Evolutionary conservation across 2,888 invertebrate genomes (phyloP).

Genomic region (Plagiodera versicolora): DNA sequence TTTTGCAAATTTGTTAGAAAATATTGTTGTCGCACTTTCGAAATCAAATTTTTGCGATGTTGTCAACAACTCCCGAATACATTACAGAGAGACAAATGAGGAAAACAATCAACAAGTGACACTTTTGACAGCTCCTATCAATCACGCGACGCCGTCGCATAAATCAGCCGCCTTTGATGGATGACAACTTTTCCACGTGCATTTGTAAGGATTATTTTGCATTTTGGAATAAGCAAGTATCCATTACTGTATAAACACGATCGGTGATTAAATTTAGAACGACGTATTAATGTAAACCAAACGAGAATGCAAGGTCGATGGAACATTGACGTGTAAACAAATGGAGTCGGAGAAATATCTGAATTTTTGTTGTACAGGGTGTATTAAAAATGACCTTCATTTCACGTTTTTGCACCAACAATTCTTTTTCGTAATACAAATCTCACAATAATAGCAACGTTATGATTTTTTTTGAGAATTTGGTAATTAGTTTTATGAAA

Average conservation of each 20-base stretch:
- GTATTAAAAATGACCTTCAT: too few species aligned
- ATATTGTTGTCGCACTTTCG: too few species aligned
- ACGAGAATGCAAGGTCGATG: conserved; percentile 28
- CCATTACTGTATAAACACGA: neutral
- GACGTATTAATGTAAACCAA: conserved; percentile 26
- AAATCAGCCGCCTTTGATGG: neutral
- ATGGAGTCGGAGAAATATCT: neutral
- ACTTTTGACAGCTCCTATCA: neutral
- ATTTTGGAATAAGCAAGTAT: neutral
- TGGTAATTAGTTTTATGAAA: too few species aligned
- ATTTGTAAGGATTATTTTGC: neutral
- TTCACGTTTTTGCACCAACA: too few species aligned
- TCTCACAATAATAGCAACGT: too few species aligned
- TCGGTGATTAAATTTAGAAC: conserved; percentile 22
- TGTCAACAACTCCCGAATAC: neutral
- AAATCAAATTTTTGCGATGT: neutral
- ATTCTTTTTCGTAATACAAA: too few species aligned
- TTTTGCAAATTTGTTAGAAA: too few species aligned
- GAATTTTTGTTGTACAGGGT: too few species aligned
- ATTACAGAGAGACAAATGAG: neutral
- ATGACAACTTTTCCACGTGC: neutral
- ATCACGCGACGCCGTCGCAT: neutral
- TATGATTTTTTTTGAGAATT: too few species aligned
- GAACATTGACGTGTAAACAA: conserved; percentile 29
- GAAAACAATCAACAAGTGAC: neutral